A percentile compares a stretch with the other conserved stretches of the same genome.
Evolutionary conservation across 2,888 invertebrate genomes (phyloP).

Genomic region (Nudaria mundana): DNA sequence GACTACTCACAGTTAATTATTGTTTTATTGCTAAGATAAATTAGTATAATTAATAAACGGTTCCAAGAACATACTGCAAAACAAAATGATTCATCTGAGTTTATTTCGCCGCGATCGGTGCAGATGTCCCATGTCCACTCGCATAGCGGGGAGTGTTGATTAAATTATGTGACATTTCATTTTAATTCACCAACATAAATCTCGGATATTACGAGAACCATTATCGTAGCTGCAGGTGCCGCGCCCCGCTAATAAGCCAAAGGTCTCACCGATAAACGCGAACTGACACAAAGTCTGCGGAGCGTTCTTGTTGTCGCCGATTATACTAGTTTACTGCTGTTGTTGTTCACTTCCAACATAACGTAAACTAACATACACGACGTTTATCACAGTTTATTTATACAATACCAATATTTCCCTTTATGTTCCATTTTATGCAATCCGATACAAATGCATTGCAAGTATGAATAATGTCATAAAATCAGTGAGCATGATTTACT

Average conservation of each 20-base stretch:
- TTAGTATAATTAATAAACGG: slow-evolving; percentile 73
- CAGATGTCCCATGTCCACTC: slow-evolving; percentile 58
- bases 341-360: slow-evolving; percentile 16
- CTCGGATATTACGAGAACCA: slow-evolving; percentile 60
- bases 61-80: slow-evolving; percentile 74
- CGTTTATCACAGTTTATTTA: slow-evolving; percentile 18
- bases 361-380: slow-evolving; percentile 23
- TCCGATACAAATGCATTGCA: slow-evolving; percentile 11
- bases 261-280: slow-evolving; percentile 53
- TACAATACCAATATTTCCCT: slow-evolving; percentile 1
- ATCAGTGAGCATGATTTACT: slow-evolving; percentile 5
- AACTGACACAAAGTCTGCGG: slow-evolving; percentile 51
- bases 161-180: slow-evolving; percentile 77
- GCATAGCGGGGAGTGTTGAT: slow-evolving; percentile 66
- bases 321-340: slow-evolving; percentile 27
- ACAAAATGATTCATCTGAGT: slow-evolving; percentile 73
- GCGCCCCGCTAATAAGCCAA: slow-evolving; percentile 45
- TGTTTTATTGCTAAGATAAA: slow-evolving; percentile 75
- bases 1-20: slow-evolving; percentile 76
- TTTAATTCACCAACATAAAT: slow-evolving; percentile 70
- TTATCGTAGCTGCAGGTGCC: slow-evolving; percentile 58
- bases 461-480: slow-evolving; percentile 10
- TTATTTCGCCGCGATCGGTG: slow-evolving; percentile 48
- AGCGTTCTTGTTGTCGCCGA: slow-evolving; percentile 25
- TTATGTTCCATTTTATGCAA: slow-evolving; percentile 24